Evolutionary conservation across 2,888 invertebrate genomes (phyloP).

Genomic region (Ligdia adustata): DNA sequence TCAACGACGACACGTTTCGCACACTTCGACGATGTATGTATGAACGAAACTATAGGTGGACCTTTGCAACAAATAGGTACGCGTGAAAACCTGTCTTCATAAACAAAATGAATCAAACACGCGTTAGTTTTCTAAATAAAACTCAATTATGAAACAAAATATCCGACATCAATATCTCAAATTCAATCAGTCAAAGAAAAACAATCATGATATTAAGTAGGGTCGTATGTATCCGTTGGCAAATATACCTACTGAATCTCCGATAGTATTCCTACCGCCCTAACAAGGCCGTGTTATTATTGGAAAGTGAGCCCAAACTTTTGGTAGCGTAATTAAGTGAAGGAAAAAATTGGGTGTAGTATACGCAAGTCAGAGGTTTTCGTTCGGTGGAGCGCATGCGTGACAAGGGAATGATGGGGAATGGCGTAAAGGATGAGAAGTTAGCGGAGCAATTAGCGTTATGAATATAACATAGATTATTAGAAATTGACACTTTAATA

Average conservation of each 20-base stretch:
- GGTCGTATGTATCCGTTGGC: constrained; percentile 29
- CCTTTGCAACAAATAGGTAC: no score
- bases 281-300: constrained; percentile 47
- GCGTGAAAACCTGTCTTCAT: no score
- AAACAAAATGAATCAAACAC: no score
- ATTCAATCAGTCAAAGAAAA: constrained; percentile 28
- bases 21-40: no score
- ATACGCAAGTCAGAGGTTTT: constrained; percentile 70
- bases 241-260: constrained; percentile 26
- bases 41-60: no score
- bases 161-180: constrained; percentile 4
- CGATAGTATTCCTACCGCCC: constrained; percentile 35
- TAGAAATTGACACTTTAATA: no score
- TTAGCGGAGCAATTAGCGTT: no score
- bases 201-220: constrained; percentile 31
- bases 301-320: constrained; percentile 46
- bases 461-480: no score
- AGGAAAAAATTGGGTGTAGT: constrained; percentile 64
- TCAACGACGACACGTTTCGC: no score
- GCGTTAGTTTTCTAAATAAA: no score
- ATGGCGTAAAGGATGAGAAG: no score
- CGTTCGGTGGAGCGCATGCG: constrained; percentile 63
- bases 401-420: constrained; percentile 37
- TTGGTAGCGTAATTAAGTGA: constrained; percentile 60
- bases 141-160: no score